Base-by-base conservation (phyloP, 2,888 invertebrate species). In the Eupithecia subumbrata region DNA sequence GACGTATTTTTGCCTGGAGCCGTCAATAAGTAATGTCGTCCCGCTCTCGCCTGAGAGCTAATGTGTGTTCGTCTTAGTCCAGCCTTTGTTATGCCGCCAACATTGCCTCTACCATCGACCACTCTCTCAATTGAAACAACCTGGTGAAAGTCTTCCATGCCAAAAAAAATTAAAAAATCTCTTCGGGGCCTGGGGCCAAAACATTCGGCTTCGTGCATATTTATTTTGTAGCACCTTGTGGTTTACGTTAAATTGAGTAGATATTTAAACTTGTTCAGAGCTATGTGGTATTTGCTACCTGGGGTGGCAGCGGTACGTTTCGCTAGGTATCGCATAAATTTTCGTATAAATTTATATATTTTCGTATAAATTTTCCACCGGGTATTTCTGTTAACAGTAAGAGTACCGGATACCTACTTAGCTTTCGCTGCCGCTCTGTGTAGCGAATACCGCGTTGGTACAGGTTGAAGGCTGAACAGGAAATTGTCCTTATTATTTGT, bases 21-120 rank as follows among this genome's bases (percentile, higher is more conserved):
- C 87, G 86, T 93, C 92, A 91, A 93, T 93, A 93, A 89, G 86
- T 92, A 93, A 93, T 91, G 91, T 83, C 64, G 74, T 71, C 76
- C 74, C 78, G 84, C 85, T 86, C 89, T 87, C 88, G 90, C 88
- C 90, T 90, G 89, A 91, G 87, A 92, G 91, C 91, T 89, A 91
- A 92, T 91, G 89, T 92, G 89, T 92, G 91, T 92, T 91, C 88
- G 90, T 91, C 92, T 91, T 91, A 87, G 87, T 86, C 86, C 82
- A 82, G 87, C 85, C 85, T 88, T 87, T 88, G 89, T 89, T 86
- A 86, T 86, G 85, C 76, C 75, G 80, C 77, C 78, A 79, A 83
- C 83, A 80, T 76, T 64, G 72, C 69, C 77, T 74, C 70, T 89
- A 92, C 89, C 77, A 85, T 48, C 40, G 45, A 37, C 11, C 9